phyloP scores from a whole-genome alignment of 2,113 vertebrate species.

The Oxyruncus cristatus region DNA sequence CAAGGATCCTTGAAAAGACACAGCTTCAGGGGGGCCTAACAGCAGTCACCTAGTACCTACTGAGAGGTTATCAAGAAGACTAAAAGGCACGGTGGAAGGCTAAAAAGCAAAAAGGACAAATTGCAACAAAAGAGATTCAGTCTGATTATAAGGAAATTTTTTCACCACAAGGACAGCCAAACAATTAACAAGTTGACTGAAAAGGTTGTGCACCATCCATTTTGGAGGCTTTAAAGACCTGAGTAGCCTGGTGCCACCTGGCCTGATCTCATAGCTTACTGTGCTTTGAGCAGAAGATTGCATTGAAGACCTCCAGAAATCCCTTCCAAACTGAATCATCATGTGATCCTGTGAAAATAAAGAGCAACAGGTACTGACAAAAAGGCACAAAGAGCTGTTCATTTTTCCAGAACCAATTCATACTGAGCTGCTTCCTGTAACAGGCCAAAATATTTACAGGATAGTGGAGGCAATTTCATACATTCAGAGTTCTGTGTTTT shows the following conservation, averaged over 20 bases:
- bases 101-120: background rate
- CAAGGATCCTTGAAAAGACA: background rate
- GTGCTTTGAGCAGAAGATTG: background rate
- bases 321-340: background rate
- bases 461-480: background rate
- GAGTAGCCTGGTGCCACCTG: background rate
- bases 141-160: background rate
- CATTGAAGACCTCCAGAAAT: background rate
- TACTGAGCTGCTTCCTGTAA: background rate
- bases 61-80: background rate
- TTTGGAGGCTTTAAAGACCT: background rate
- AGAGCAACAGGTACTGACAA: background rate
- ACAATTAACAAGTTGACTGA: background rate
- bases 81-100: background rate
- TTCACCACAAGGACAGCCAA: background rate
- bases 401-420: background rate
- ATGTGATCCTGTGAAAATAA: background rate
- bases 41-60: background rate
- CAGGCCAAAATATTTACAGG: background rate
- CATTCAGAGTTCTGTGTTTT: background rate
- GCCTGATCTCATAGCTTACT: background rate
- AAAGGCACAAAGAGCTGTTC: background rate
- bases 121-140: background rate
- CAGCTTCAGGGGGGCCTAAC: fast-evolving
- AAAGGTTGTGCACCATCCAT: background rate